Percentiles rank a stretch among this genome's conserved stretches.
Evolutionary conservation across 1,140 invertebrate genomes (phyloP).

Genomic region (Magallana angulata): DNA sequence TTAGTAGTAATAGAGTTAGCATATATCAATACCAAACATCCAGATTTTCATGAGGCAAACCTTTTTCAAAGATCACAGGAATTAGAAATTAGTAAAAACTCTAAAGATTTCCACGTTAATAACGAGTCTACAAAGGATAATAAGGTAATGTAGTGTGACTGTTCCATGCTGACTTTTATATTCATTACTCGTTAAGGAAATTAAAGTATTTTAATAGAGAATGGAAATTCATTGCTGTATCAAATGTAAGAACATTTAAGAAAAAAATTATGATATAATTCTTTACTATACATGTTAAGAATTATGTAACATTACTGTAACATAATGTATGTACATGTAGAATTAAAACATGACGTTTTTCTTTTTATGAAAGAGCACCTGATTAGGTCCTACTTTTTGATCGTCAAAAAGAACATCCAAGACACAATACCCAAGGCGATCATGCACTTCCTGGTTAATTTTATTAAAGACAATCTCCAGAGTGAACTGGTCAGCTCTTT

Average conservation of each 20-base stretch:
- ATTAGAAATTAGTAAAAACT: slow-evolving; percentile 44
- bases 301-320: too few species aligned
- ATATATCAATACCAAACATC: slow-evolving; percentile 99
- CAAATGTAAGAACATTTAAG: slow-evolving; percentile 76
- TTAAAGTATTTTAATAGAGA: too few species aligned
- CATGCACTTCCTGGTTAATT: slow-evolving; percentile 99
- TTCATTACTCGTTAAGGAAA: too few species aligned
- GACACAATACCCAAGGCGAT: slow-evolving; percentile 99
- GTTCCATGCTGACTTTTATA: neutral
- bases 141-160: neutral
- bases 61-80: slow-evolving; percentile 82
- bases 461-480: slow-evolving; percentile 98
- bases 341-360: neutral
- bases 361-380: slow-evolving; percentile 86
- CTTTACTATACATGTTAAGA: too few species aligned
- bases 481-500: slow-evolving; percentile 98
- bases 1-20: slow-evolving; percentile 97
- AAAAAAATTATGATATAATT: too few species aligned
- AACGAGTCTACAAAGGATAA: slow-evolving; percentile 37
- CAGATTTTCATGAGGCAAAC: slow-evolving; percentile 98
- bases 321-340: too few species aligned
- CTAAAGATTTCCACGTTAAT: slow-evolving; percentile 1
- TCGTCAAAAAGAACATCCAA: slow-evolving; percentile 98
- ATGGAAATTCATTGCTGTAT: too few species aligned
- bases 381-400: slow-evolving; percentile 99